Percentiles rank a stretch among this genome's conserved stretches.
Evolutionary conservation across 1,140 invertebrate genomes (phyloP).

Genomic region (Polypedilum vanderplanki): DNA sequence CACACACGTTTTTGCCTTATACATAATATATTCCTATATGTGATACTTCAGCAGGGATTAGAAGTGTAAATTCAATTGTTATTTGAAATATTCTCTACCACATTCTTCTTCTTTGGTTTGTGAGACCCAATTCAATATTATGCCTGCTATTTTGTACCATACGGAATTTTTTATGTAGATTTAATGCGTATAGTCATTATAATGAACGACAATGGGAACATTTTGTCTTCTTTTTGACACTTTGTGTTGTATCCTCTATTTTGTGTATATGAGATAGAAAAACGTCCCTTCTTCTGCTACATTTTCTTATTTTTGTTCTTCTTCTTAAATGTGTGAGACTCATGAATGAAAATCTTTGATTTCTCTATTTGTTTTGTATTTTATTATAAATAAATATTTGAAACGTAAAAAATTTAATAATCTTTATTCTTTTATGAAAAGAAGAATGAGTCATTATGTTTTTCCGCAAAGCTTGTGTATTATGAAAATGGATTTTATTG

Average conservation of each 20-base stretch:
- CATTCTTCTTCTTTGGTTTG: no score
- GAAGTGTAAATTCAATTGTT: conserved; percentile 29
- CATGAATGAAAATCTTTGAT: not conserved
- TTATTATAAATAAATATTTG: no score
- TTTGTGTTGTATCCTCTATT: not conserved
- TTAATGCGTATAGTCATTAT: conserved; percentile 13
- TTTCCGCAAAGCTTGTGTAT: conserved; percentile 52
- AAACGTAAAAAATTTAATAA: no score
- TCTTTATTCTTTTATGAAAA: no score
- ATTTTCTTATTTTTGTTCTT: not conserved
- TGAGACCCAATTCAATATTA: no score
- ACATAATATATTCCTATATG: not conserved
- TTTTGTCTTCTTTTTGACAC: not conserved
- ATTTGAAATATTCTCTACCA: not conserved
- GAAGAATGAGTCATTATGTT: no score
- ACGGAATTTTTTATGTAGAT: conserved; percentile 3
- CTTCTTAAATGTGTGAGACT: not conserved
- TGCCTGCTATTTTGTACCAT: not conserved
- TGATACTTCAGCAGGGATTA: conserved; percentile 21
- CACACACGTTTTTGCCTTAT: not conserved
- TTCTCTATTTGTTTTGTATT: no score
- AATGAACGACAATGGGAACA: conserved; percentile 5
- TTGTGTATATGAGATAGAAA: not conserved
- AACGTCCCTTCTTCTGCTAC: not conserved
- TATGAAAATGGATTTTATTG: conserved; percentile 61